phyloP scores from a whole-genome alignment of 2,888 invertebrate genomes.

The Sialis lutaria region DNA sequence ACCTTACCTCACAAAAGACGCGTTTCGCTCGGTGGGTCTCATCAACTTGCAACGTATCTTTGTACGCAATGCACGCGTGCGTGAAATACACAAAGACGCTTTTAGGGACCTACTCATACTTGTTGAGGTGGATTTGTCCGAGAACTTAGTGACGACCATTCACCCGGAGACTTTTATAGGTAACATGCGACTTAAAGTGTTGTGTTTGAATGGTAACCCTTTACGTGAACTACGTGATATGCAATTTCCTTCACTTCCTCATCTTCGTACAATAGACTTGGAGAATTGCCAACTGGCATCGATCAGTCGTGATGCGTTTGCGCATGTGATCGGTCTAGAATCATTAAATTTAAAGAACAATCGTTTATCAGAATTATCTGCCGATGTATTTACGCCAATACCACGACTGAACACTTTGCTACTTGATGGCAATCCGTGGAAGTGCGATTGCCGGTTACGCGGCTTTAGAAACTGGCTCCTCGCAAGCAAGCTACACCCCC shows the following conservation, averaged over 20 bases:
- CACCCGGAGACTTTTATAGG: constrained; percentile 69
- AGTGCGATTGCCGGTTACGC: constrained; percentile 72
- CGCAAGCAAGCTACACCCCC: constrained; percentile 57
- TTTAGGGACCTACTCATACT: constrained; percentile 72
- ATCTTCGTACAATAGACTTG: constrained; percentile 63
- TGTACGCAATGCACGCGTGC: constrained; percentile 55
- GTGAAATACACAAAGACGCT: constrained; percentile 65
- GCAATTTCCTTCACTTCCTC: constrained; percentile 68
- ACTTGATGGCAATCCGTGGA: constrained; percentile 76
- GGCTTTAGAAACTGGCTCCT: constrained; percentile 75
- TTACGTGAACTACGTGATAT: constrained; percentile 50
- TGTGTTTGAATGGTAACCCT: constrained; percentile 70
- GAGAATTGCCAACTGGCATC: constrained; percentile 60
- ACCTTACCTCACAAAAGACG: constrained; percentile 53
- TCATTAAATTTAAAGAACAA: constrained; percentile 70
- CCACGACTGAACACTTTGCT: constrained; percentile 63
- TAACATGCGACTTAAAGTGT: constrained; percentile 61
- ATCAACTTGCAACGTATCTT: constrained; percentile 73
- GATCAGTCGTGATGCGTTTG: constrained; percentile 61
- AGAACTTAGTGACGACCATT: constrained; percentile 57
- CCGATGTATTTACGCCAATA: constrained; percentile 49
- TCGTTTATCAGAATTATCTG: constrained; percentile 50
- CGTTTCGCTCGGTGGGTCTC: constrained; percentile 60
- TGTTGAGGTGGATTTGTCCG: constrained; percentile 72
- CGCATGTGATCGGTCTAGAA: constrained; percentile 52